phyloP scores from a whole-genome alignment of 2,888 invertebrate species.

The Scrobipalpa costella region DNA sequence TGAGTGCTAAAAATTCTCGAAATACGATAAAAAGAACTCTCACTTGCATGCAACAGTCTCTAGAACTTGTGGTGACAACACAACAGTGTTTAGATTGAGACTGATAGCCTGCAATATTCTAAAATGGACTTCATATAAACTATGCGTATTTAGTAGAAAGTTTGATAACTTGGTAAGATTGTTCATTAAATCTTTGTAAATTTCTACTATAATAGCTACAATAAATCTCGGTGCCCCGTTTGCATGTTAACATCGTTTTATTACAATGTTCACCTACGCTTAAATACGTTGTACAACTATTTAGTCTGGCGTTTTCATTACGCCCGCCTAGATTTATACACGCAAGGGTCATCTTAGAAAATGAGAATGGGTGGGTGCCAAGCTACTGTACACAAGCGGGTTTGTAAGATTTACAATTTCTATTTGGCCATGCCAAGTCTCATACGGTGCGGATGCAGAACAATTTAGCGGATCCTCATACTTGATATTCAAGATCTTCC shows the following conservation, averaged over 20 bases:
- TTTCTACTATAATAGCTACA: not conserved
- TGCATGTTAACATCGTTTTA: not conserved
- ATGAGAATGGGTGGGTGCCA: constrained; percentile 56
- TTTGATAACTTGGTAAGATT: too few species aligned
- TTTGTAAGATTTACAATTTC: constrained; percentile 53
- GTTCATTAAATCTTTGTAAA: not conserved
- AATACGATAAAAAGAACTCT: too few species aligned
- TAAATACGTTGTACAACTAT: constrained; percentile 31
- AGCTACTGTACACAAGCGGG: constrained; percentile 37
- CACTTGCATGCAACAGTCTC: too few species aligned
- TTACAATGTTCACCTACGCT: not conserved
- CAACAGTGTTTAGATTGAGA: too few species aligned
- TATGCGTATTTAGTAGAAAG: too few species aligned
- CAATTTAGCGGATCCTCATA: constrained; percentile 41
- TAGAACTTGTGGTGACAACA: too few species aligned
- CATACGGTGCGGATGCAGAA: constrained; percentile 39
- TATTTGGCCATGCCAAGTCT: constrained; percentile 44
- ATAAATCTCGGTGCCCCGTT: not conserved
- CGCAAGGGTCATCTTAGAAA: constrained; percentile 62
- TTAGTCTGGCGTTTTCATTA: constrained; percentile 61
- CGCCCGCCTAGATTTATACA: constrained; percentile 55
- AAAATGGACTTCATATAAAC: too few species aligned
- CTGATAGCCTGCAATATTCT: too few species aligned
- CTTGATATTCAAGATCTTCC: constrained; percentile 43
- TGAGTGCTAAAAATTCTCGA: too few species aligned